Evolutionary conservation across 2,888 invertebrate genomes (phyloP), one percentile per base, ranked within the genome.

Genomic region (Villa cingulata): DNA sequence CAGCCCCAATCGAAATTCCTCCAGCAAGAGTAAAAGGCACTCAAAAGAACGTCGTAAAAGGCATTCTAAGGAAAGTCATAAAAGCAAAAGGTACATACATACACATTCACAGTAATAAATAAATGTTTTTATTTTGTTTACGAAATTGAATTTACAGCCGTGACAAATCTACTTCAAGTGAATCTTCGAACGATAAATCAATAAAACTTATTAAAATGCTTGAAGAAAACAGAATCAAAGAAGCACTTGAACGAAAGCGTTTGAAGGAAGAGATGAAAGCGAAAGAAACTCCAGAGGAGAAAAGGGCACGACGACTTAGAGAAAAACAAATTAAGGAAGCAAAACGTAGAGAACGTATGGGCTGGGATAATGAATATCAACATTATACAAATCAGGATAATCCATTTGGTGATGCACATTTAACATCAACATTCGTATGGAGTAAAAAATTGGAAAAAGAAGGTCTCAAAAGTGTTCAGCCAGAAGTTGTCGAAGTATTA

Each of bases 311-410:
- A 18, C 77, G 97, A 39, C 70, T 97, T 38, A 76, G 77, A 46
- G 97, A 96, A 61, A 97, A 96, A 66, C 86, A 89, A 63, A 83
- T 81, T 0, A 96, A 96, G 60, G 92, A 94, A 65, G 75, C 86
- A 2, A 81, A 80, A 51, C 72, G 90, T 1, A 86, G 92, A 48
- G 87, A 91, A 64, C 75, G 89, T 54, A 94, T 95, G 92, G 95
- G 95, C 7, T 95, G 94, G 95, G 95, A 95, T 66, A 89, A 86
- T 54, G 95, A 96, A 66, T 94, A 94, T 64, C 78, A 94, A 51
- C 91, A 92, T 61, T 98, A 97, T 62, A 96, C 97, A 1, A 95
- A 98, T 67, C 86, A 88, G 45, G 96, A 98, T 68, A 98, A 98
- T 71, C 98, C 98, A 0, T 98, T 97, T 67, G 97, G 97, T 0